Evolutionary conservation across 2,797 vertebrate genomes (phyloP), one percentile per base, ranked within the genome.

Genomic region (Scarus forsteni): DNA sequence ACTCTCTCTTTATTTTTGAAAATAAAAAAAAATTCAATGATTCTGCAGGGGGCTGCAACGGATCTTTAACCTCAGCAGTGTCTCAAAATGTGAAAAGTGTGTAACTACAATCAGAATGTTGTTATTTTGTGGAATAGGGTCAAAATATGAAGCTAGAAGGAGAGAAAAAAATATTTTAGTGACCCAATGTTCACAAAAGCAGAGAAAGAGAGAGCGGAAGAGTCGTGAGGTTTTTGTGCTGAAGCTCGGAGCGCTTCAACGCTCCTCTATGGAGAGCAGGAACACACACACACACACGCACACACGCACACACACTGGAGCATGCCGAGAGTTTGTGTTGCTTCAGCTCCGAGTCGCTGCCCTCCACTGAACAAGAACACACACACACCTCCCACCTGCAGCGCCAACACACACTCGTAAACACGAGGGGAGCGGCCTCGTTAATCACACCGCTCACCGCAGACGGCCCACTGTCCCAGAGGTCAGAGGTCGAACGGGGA

Each of bases 321-420:
- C 67, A 50, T 8, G 66, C 59, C 35, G 73, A 68, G 71, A 74
- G 77, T 82, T 76, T 84, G 71, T 87, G 72, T 82, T 76, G 74
- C 68, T 66, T 53, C 39, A 57, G 71, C 71, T 68, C 43, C 10
- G 43, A 55, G 13, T 54, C 56, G 46, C 57, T 73, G 1, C 74
- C 68, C 75, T 78, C 40, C 77, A 75, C 42, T 63, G 77, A 80
- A 54, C 51, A 45, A 34, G 39, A n/a, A 35, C 49, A 46, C 56
- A 57, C 56, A 60, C 63, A 70, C 70, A 50, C 60, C 51, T 65
- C 50, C 56, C 56, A 67, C 75, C 58, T 66, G 58, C 68, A 53
- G 55, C 49, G 16, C 59, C n/a, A 10, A 49, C 60, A 67, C 48
- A 54, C 66, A 69, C 69, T 27, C 27, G 27, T 27, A 27, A 27